These are phyloP conservation scores for Lasioglossum morio DNA, from an alignment of 2,888 invertebrate species.

Conservation along the genomic window DNA sequence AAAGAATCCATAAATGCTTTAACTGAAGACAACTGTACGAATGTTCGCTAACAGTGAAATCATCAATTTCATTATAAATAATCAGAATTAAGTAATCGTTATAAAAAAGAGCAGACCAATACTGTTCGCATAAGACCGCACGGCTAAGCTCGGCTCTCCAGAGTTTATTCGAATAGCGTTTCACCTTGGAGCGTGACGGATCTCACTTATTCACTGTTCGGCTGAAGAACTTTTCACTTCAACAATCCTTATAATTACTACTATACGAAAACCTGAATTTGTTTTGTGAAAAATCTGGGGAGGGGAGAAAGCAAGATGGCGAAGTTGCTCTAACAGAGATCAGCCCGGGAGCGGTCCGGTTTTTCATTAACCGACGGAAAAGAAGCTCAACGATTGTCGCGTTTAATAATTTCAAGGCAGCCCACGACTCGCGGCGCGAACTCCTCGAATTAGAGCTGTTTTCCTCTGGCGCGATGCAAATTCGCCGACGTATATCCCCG, in stretches of 20 bases:
- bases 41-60: too few species aligned
- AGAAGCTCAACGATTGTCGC: background rate
- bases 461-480: conserved; percentile 4
- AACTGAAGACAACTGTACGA: background rate
- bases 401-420: background rate
- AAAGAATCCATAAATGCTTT: background rate
- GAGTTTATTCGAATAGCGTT: too few species aligned
- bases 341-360: background rate
- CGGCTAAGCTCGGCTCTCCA: too few species aligned
- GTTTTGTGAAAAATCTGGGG: background rate
- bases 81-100: too few species aligned
- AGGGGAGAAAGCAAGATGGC: background rate
- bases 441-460: conserved; percentile 10
- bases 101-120: too few species aligned
- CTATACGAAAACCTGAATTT: too few species aligned
- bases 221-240: too few species aligned
- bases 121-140: too few species aligned
- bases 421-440: background rate
- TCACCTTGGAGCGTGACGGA: too few species aligned
- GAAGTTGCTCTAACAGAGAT: background rate
- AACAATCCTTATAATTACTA: too few species aligned
- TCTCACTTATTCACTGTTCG: too few species aligned
- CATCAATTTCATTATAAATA: too few species aligned
- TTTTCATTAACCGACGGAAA: background rate
- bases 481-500: background rate